Percentiles rank a stretch among this genome's conserved stretches.
Evolutionary conservation across 2,797 vertebrate species (phyloP).

Genomic region (Caiman crocodilus): DNA sequence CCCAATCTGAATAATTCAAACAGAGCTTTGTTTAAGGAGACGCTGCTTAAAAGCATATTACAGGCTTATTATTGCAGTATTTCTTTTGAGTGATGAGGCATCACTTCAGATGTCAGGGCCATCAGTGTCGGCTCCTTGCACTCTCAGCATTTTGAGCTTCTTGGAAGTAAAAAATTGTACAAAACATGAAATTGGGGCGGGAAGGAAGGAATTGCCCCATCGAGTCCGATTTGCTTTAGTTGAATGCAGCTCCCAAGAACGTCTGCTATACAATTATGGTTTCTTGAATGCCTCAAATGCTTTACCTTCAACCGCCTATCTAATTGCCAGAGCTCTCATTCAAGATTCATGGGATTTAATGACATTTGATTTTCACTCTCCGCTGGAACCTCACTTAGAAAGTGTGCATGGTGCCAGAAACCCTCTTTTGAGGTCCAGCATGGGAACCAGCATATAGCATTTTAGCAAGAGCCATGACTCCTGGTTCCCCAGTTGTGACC

Average conservation of each 20-base stretch:
- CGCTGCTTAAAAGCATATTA: slow-evolving; percentile 33
- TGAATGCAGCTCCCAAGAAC: slow-evolving; percentile 32
- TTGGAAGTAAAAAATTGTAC: slow-evolving; percentile 19
- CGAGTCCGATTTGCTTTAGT: slow-evolving; percentile 4
- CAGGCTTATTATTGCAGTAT: neutral
- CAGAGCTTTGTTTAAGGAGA: slow-evolving; percentile 6
- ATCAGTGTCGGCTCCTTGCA: neutral
- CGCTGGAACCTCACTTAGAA: neutral
- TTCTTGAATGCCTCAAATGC: slow-evolving; percentile 57
- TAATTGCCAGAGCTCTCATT: slow-evolving; percentile 41
- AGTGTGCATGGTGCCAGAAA: neutral
- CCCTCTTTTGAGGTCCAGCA: neutral
- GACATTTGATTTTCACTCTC: neutral
- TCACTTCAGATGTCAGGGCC: neutral
- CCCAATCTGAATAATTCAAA: slow-evolving; percentile 11
- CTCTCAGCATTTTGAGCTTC: slow-evolving; percentile 31
- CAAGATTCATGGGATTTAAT: neutral
- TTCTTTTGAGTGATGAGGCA: slow-evolving; percentile 18
- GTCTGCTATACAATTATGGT: slow-evolving; percentile 8
- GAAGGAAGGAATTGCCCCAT: slow-evolving; percentile 23
- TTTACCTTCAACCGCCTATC: slow-evolving; percentile 14
- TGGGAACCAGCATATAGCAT: neutral
- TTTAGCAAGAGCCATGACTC: neutral
- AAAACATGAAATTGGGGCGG: neutral
- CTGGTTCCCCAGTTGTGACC: neutral